phyloP scores from a whole-genome alignment of 2,888 invertebrate species.

The Galerucella nymphaeae region DNA sequence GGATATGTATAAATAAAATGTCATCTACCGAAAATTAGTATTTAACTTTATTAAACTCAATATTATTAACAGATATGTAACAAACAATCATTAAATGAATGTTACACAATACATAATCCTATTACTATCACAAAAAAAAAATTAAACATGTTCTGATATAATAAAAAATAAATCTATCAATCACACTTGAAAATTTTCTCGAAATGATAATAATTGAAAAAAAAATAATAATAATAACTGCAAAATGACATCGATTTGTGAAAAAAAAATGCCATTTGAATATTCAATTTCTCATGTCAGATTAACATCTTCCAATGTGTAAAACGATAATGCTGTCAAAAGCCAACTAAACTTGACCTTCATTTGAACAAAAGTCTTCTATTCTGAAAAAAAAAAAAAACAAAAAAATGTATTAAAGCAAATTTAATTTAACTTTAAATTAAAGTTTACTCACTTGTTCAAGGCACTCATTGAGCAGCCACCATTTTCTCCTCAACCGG shows the following conservation, averaged over 20 bases:
- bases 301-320: slow-evolving; percentile 25
- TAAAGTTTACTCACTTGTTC: slow-evolving; percentile 12
- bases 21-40: slow-evolving; percentile 27
- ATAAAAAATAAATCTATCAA: slow-evolving; percentile 52
- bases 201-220: slow-evolving; percentile 23
- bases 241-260: slow-evolving; percentile 35
- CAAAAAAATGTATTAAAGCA: too few relatives aligned
- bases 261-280: slow-evolving; percentile 40
- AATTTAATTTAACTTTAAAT: too few relatives aligned
- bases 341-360: slow-evolving; percentile 17
- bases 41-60: slow-evolving; percentile 53
- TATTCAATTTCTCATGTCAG: slow-evolving; percentile 28
- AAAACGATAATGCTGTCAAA: slow-evolving; percentile 10
- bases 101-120: slow-evolving; percentile 56
- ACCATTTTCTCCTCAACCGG: slow-evolving; percentile 22
- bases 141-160: slow-evolving; percentile 42
- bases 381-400: slow-evolving; percentile 3
- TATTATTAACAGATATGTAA: slow-evolving; percentile 61
- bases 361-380: slow-evolving; percentile 19
- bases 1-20: neutral
- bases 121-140: slow-evolving; percentile 60
- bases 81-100: slow-evolving; percentile 51
- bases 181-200: slow-evolving; percentile 50
- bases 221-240: slow-evolving; percentile 30
- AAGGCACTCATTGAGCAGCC: slow-evolving; percentile 43